These are phyloP conservation scores for Styela clava DNA, from an alignment of 23 tunicate species.

Conservation along the genomic window DNA sequence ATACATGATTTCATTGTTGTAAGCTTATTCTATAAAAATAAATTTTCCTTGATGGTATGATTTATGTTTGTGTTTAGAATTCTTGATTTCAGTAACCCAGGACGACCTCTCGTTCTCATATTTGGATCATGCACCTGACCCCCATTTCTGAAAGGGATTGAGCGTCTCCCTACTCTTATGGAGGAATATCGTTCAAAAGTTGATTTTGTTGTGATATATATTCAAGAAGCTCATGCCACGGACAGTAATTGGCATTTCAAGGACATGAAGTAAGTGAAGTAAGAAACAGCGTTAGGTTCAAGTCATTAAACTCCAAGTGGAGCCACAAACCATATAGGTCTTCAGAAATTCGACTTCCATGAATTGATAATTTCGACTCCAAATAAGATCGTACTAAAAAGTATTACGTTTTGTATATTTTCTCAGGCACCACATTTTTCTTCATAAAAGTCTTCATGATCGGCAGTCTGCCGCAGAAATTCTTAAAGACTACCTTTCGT, in stretches of 20 bases:
- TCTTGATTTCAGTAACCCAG: conserved; percentile 36
- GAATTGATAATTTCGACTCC: too few species aligned
- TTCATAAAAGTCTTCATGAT: conserved; percentile 18
- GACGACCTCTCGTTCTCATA: conserved; percentile 41
- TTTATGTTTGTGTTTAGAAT: background rate
- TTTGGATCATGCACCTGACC: conserved; percentile 52
- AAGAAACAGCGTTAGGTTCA: too few species aligned
- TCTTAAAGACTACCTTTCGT: conserved; percentile 6
- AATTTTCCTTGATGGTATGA: too few species aligned
- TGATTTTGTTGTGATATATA: background rate
- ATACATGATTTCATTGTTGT: too few species aligned
- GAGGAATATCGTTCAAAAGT: background rate
- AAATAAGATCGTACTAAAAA: too few species aligned
- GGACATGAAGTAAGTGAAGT: background rate
- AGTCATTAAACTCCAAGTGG: too few species aligned
- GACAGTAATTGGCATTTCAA: background rate
- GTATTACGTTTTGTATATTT: too few species aligned
- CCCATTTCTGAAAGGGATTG: conserved; percentile 18
- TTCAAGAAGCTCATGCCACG: background rate
- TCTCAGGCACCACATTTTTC: conserved; percentile 10
- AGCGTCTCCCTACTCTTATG: background rate
- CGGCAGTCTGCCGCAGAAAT: conserved; percentile 24
- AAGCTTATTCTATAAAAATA: too few species aligned
- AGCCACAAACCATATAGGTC: too few species aligned
- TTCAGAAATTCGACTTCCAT: too few species aligned